Base-by-base conservation (phyloP, 1,140 invertebrate species). In the Triops longicaudatus region DNA sequence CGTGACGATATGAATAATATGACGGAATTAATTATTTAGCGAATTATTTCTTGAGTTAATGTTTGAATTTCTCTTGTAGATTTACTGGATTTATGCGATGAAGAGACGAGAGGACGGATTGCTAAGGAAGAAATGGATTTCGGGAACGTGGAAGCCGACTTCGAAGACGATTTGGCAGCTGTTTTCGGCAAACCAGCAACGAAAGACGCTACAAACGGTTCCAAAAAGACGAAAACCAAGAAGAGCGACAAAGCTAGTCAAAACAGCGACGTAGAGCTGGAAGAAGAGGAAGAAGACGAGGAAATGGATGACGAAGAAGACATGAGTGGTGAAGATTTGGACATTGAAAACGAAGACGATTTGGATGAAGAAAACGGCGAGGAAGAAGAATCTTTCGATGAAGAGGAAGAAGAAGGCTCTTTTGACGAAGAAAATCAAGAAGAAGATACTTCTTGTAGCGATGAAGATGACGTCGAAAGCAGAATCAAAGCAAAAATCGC, bases 71-170 rank as follows among this genome's bases (percentile, higher is more conserved):
- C 91, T 17, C 2, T 63, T 63, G 14, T 63, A 63, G 50, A 91
- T 88, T 82, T 93, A 79, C 82, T 95, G 79, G 92, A 95, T 85
- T 87, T 93, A 72, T 94, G 93, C 83, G 88, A 94, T 83, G 86
- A 87, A 75, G 87, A 91, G 76, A 91, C 89, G 74, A 87, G 90
- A 80, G 88, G 89, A 82, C 86, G 87, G 80, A 85, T 87, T 41
- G 85, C 87, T 11, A 85, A 87, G 80, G 87, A 88, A 41, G 89
- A 91, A 82, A 88, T 88, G 81, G 87, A 89, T 82, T 83, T 91
- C 72, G 83, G 87, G 26, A 86, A 88, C 80, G 84, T 84, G 12
- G 88, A 88, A 80, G 87, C 87, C 37, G 89, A 91, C 78, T 91
- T 90, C 84, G 88, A 91, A 80, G 87, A 89, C 80, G 89, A 90